Base-by-base conservation (phyloP, 2,797 vertebrate genomes). In the Hypotaenidia okinawae region DNA sequence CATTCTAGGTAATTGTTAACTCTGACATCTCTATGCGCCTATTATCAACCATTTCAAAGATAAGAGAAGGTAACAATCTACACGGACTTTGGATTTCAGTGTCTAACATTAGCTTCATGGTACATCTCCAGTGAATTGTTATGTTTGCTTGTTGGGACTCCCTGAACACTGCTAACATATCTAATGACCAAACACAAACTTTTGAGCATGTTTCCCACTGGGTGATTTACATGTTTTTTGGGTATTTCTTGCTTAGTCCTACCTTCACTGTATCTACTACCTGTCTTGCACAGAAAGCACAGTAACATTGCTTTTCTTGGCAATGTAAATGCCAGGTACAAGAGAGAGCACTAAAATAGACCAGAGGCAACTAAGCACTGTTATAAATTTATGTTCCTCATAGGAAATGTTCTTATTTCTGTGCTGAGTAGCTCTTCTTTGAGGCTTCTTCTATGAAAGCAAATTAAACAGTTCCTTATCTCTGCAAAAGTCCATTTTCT, bases 1-100 rank as follows among this genome's bases (percentile, higher is more conserved):
- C 25, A 52, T 52, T 63, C 22, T 84, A 16, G 84, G 33, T 88
- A 93, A 95, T 89, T 94, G 93, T 96, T 95, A 96, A 95, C 77
- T 13, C 33, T 66, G n/a, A 35, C 39, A 54, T 62, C 58, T 74
- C 62, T 87, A 78, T 72, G 84, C 45, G 37, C 33, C 13, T 64
- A 80, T 23, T 72, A 24, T 79, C 59, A 67, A 45, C 23, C 3
- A 37, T 81, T 84, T 63, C 27, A 77, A 80, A 95, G 73, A 85
- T 85, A 76, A 93, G 83, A 35, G 87, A 91, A 41, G 32, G 19
- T 49, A 90, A 82, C 0, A 0, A 22, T 82, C 30, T 59, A 32
- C 0, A 0, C 22, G 79, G 76, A 93, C 94, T 94, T 94, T 78
- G 51, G 61, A 78, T 81, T 75, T 68, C 16, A 32, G 39, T 8